Percentiles rank a stretch among this genome's conserved stretches.
Evolutionary conservation across 1,140 invertebrate genomes (phyloP).

Genomic region (Zaprionus taronus): DNA sequence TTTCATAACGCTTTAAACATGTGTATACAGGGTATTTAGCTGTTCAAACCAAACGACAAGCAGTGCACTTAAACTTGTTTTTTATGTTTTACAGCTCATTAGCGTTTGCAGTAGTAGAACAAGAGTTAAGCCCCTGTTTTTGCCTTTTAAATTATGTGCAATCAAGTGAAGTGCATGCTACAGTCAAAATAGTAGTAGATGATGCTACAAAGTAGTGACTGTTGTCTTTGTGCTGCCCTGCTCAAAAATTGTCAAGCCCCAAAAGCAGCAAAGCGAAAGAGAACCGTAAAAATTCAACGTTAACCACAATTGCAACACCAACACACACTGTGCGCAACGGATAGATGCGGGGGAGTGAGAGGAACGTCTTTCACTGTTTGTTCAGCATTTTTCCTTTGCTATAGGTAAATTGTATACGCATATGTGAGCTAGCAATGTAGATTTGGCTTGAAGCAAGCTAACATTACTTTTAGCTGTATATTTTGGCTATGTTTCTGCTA

Average conservation of each 20-base stretch:
- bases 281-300: slow-evolving; percentile 16
- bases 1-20: too few species aligned
- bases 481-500: neutral
- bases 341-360: neutral
- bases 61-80: slow-evolving; percentile 12
- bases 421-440: neutral
- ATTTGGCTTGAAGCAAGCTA: neutral
- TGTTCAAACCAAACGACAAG: neutral
- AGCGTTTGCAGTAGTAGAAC: slow-evolving; percentile 4
- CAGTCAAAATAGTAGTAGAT: slow-evolving; percentile 50
- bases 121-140: slow-evolving; percentile 3
- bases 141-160: slow-evolving; percentile 67
- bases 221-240: slow-evolving; percentile 28
- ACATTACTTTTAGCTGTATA: neutral
- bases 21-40: neutral
- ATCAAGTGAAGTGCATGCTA: slow-evolving; percentile 73
- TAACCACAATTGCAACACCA: slow-evolving; percentile 21
- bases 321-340: neutral
- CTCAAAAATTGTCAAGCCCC: slow-evolving; percentile 20
- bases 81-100: slow-evolving; percentile 32
- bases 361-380: slow-evolving; percentile 18
- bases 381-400: slow-evolving; percentile 8
- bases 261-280: neutral
- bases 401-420: neutral
- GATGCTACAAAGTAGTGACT: slow-evolving; percentile 15